Percentiles rank a stretch among this genome's conserved stretches.
These are phyloP conservation scores for Pinctada fucata DNA, from an alignment of 2,888 invertebrate species.

Conservation along the genomic window DNA sequence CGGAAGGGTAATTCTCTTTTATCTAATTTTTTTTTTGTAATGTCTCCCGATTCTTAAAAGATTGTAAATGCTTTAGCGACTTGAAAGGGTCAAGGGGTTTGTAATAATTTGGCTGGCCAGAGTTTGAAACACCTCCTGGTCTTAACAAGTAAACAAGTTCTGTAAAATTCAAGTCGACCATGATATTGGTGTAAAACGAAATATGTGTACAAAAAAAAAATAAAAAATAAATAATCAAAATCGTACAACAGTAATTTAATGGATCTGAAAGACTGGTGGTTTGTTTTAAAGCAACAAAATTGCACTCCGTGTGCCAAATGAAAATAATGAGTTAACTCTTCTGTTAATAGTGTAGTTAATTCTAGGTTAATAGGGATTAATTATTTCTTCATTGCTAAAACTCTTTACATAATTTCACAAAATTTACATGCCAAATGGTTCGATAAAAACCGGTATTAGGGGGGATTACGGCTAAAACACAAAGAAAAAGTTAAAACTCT, in stretches of 20 bases:
- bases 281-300: conserved; percentile 1
- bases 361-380: conserved; percentile 18
- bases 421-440: conserved; percentile 10
- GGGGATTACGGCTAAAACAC: conserved; percentile 4
- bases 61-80: no score
- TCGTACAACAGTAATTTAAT: no score
- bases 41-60: no score
- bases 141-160: background rate
- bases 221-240: conserved; percentile 22
- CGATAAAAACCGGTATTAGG: background rate
- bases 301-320: no score
- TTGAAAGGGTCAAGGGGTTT: no score
- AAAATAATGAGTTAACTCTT: no score
- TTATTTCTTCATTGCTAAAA: background rate
- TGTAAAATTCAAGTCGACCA: background rate
- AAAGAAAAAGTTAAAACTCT: conserved; percentile 1
- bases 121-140: conserved; percentile 25
- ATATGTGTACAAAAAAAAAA: background rate
- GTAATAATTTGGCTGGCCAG: background rate
- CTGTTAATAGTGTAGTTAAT: conserved; percentile 25
- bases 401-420: conserved; percentile 2
- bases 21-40: no score
- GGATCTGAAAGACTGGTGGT: no score
- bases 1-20: no score
- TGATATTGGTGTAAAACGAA: background rate